A percentile compares a stretch with the other conserved stretches of the same genome.
Conservation (phyloP, 1,140 invertebrate species). For the Calephelis nemesis region DNA sequence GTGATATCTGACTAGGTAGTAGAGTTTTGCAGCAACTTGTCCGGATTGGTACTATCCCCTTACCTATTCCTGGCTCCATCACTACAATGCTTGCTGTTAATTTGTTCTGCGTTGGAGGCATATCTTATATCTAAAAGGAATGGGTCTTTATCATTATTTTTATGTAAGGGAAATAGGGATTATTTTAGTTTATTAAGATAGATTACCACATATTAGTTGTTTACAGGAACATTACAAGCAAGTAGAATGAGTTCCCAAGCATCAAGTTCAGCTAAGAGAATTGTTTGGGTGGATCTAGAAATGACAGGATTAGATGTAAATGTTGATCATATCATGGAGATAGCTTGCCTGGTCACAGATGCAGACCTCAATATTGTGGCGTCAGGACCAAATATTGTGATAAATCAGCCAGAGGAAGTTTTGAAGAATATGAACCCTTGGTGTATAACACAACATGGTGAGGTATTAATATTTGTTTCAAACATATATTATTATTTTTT, state of each 20-base stretch:
- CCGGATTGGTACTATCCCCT: too few relatives aligned
- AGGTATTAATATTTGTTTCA: conserved; percentile 69
- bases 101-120: too few relatives aligned
- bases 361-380: conserved; percentile 88
- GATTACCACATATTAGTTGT: neutral
- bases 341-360: conserved; percentile 94
- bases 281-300: conserved; percentile 83
- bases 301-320: conserved; percentile 90
- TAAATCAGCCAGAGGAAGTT: conserved; percentile 87
- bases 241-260: conserved; percentile 25
- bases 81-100: too few relatives aligned
- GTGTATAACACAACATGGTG: conserved; percentile 88
- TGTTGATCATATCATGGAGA: conserved; percentile 91
- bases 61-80: too few relatives aligned
- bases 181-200: neutral
- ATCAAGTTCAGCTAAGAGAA: conserved; percentile 49
- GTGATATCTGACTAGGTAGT: too few relatives aligned
- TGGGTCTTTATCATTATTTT: too few relatives aligned
- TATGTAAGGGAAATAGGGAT: too few relatives aligned
- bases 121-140: too few relatives aligned
- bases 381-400: conserved; percentile 88
- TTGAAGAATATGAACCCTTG: conserved; percentile 91
- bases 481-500: too few relatives aligned
- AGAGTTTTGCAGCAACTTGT: too few relatives aligned
- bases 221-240: conserved; percentile 12